Base-by-base conservation (phyloP, 2,888 invertebrate species). In the Glyphotaelius pellucidus region DNA sequence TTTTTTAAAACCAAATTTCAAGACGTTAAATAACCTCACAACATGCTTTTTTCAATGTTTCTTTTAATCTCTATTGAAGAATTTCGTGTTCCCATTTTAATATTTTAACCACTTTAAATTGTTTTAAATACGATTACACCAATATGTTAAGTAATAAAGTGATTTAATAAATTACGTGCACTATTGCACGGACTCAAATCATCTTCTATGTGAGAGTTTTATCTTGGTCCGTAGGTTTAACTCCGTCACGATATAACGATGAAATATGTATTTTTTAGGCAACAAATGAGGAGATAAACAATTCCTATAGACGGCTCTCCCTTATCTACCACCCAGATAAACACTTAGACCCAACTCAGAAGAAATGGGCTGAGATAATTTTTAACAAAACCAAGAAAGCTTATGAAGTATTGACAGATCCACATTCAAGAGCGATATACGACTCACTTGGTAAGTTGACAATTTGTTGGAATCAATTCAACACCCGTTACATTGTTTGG, bases 241-340 rank as follows among this genome's bases (percentile, higher is more conserved):
- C 67, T n/a, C 67, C 67, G 67, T 67, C n/a, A 67, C 25, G 67
- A 1, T 52, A 52, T 19, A 19, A 79, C 32, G 32, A 15, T 2
- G 19, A 35, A 89, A 89, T 79, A 9, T 15, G 31, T 32, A 31
- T 25, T 35, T 83, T 38, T 35, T 89, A 99, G 99, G 99, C 99
- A 12, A 96, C 98, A 80, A 96, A 96, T 89, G 99, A 99, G 94
- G 99, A 99, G 95, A 99, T 99, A 94, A 98, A 97, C 94, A 98
- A 98, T 96, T 98, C 99, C 2, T 99, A 99, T 95, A 97, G 99
- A 93, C 97, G 98, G 90, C 97, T 99, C 91, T 99, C 99, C 94
- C 97, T 98, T 93, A 97, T 99, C 94, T 99, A 99, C 94, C 99
- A 99, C 95, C 99, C 99, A 0, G 99, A 99, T 94, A 99, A 99